Base-by-base conservation (phyloP, 2,113 vertebrate genomes). In the Corvus hawaiiensis region DNA sequence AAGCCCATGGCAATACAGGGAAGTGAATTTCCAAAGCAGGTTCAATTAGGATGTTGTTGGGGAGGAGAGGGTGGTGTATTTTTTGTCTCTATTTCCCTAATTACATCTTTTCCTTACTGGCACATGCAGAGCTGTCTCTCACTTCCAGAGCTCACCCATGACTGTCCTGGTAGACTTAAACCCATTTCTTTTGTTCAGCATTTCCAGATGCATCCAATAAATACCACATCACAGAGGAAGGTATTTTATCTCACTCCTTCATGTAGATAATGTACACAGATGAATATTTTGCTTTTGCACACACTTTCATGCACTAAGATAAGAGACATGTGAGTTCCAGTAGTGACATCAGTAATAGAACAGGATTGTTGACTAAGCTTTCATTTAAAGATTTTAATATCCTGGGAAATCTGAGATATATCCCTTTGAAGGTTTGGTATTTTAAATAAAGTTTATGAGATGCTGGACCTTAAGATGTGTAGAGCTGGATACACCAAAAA, bases 191-290 rank as follows among this genome's bases (percentile, higher is more conserved):
- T 88, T 74, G 28, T 90, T 81, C 73, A 52, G 16, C 37, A 5
- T 67, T 92, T 91, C 92, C 92, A 94, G 92, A 80, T 54, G 68
- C 10, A 61, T 26, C 79, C 80, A 83, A 48, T 84, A 93, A 86
- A 93, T 61, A 35, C 52, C 84, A 63, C n/a, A 83, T 16, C 51
- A 51, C 20, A 90, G 55, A 56, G 22, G 22, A 67, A 83, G 17
- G n/a, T 27, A 63, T 86, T 94, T 96, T 88, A 91, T 96, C 92
- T 91, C 39, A 10, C 26, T 67, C 52, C 44, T 86, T 68, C 61
- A 2, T 21, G 37, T 2, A 83, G 66, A 51, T 41, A 58, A 19
- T 63, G 72, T 58, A 79, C 9, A 13, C 63, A 87, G 59, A 80
- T 24, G 13, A 62, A 37, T 77, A 46, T 66, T 93, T 89, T 52